Percentiles rank a stretch among this genome's conserved stretches.
These are phyloP conservation scores for Catharus minimus DNA, from an alignment of 2,113 vertebrate species.

Conservation along the genomic window DNA sequence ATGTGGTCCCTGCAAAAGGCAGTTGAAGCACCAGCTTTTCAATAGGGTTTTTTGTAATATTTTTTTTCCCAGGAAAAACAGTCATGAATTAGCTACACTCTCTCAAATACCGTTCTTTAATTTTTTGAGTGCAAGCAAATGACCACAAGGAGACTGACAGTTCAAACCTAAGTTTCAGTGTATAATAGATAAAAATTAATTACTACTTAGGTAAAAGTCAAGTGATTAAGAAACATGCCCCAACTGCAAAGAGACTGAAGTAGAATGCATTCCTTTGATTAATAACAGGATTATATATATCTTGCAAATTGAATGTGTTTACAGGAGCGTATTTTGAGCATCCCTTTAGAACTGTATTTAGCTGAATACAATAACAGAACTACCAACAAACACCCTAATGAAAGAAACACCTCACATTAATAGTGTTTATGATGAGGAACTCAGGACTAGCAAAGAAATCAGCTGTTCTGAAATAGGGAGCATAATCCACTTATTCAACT, in stretches of 20 bases:
- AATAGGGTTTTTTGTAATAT: neutral
- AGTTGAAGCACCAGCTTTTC: neutral
- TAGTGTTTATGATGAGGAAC: neutral
- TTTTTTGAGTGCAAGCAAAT: neutral
- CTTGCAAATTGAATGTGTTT: neutral
- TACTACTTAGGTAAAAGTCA: neutral
- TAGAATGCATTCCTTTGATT: neutral
- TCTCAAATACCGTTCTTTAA: neutral
- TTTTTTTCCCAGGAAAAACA: neutral
- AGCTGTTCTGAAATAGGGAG: neutral
- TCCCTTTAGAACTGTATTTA: neutral
- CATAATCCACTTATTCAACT: neutral
- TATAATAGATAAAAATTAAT: neutral
- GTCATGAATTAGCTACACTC: neutral
- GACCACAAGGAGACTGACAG: neutral
- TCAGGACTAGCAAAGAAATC: conserved; percentile 10
- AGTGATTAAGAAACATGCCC: neutral
- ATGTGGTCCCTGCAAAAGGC: conserved; percentile 87
- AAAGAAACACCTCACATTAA: neutral
- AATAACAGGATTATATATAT: neutral
- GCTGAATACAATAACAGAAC: neutral
- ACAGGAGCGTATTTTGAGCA: neutral
- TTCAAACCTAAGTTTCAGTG: neutral
- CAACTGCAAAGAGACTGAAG: neutral
- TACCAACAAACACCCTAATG: neutral